Percentiles rank a stretch among this genome's conserved stretches.
Conservation (phyloP, 2,888 invertebrate genomes). For the Philonicus albiceps region DNA sequence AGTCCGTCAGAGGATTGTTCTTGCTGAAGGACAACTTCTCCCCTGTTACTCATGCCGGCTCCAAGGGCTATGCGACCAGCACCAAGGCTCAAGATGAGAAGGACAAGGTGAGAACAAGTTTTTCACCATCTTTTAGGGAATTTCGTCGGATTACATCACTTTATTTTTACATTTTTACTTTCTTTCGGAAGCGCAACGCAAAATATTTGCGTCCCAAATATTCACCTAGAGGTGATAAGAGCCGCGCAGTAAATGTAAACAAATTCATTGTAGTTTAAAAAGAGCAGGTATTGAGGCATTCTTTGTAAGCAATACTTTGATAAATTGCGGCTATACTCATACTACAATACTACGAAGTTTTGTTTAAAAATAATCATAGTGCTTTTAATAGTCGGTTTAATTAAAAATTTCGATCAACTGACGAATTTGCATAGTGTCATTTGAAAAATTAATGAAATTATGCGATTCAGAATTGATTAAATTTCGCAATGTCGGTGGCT, state of each 20-base stretch:
- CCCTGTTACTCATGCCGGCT: background rate
- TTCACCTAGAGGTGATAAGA: background rate
- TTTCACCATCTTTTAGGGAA: background rate
- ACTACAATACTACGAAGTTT: no score
- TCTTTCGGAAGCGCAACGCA: background rate
- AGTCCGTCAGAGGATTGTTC: slow-evolving; percentile 1
- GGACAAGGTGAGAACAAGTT: background rate
- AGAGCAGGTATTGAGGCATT: background rate
- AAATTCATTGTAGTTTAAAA: background rate
- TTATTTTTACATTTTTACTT: background rate
- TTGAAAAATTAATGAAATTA: no score
- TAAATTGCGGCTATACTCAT: background rate
- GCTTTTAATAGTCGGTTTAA: no score
- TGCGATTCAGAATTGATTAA: no score
- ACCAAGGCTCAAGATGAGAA: slow-evolving; percentile 42
- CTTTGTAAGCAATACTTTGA: background rate
- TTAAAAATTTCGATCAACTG: no score
- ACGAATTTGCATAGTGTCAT: no score
- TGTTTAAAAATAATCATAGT: no score
- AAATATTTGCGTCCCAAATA: background rate
- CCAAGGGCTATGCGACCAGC: slow-evolving; percentile 36
- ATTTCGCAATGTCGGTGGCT: no score
- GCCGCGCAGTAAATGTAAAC: background rate
- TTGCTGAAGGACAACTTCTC: background rate
- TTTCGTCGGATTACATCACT: background rate